These are phyloP conservation scores for Craterocephalus amniculus DNA, from an alignment of 2,797 vertebrate genomes.

Conservation along the genomic window DNA sequence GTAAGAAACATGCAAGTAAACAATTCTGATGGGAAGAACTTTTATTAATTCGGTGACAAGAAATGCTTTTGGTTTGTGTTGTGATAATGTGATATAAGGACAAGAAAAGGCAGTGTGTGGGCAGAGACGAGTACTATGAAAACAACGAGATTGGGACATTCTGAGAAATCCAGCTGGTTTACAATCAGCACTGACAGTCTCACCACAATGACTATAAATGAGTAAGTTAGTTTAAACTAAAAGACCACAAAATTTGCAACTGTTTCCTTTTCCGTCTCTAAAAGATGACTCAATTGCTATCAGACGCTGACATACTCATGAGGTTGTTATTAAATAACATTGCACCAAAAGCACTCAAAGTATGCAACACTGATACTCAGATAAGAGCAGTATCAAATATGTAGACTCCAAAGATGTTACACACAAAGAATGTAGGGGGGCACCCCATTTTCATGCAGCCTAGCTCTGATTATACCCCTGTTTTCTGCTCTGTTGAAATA, in stretches of 20 bases:
- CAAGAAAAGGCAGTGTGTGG: constrained; percentile 6
- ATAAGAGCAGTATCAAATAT: neutral
- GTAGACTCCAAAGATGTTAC: neutral
- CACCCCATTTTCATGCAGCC: neutral
- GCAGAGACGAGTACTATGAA: constrained; percentile 18
- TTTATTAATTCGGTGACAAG: constrained; percentile 36
- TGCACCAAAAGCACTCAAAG: constrained; percentile 41
- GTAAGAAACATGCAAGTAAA: constrained; percentile 40
- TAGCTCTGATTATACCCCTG: neutral
- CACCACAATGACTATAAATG: constrained; percentile 66
- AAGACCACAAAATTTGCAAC: constrained; percentile 57
- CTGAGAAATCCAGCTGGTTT: constrained; percentile 44
- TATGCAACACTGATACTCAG: constrained; percentile 36
- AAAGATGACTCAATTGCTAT: constrained; percentile 40
- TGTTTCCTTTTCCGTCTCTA: constrained; percentile 65
- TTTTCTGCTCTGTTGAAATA: neutral
- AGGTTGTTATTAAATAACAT: constrained; percentile 21
- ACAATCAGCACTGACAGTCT: constrained; percentile 21
- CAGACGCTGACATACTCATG: constrained; percentile 29
- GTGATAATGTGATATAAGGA: neutral
- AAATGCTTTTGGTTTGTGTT: constrained; percentile 9
- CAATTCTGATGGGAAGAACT: constrained; percentile 9
- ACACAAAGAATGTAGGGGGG: too few species aligned
- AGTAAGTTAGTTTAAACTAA: constrained; percentile 43
- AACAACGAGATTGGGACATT: constrained; percentile 36